phyloP scores from a whole-genome alignment of 2,797 vertebrate species.

The Gymnoscopelus braueri region DNA sequence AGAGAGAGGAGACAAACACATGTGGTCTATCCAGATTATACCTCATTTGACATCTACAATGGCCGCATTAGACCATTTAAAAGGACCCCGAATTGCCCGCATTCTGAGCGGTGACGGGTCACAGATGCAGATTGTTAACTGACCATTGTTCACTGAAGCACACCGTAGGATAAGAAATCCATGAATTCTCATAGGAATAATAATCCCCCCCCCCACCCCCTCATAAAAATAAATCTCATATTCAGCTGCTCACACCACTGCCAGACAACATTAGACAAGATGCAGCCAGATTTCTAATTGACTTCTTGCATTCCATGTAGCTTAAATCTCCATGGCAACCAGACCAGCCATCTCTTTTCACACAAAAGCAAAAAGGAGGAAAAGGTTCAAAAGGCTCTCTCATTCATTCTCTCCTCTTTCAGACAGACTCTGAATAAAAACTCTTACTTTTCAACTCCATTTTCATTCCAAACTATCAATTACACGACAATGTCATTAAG shows the following conservation, averaged over 20 bases:
- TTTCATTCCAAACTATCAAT: conserved; percentile 42
- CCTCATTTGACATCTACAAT: conserved; percentile 72
- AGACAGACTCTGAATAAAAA: conserved; percentile 35
- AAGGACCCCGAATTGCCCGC: conserved; percentile 49
- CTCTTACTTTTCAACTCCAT: conserved; percentile 44
- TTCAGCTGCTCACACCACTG: conserved; percentile 44
- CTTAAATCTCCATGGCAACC: conserved; percentile 80
- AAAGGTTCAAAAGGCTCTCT: conserved; percentile 20
- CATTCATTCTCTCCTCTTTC: conserved; percentile 41
- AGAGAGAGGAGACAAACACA: conserved; percentile 68
- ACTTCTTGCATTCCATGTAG: conserved; percentile 78
- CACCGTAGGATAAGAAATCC: conserved; percentile 27
- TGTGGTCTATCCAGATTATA: conserved; percentile 73
- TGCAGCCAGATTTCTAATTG: conserved; percentile 81
- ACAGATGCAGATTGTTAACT: conserved; percentile 59
- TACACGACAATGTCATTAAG: conserved; percentile 39
- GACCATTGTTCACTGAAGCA: conserved; percentile 34
- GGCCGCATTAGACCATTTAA: conserved; percentile 58
- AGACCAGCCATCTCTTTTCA: conserved; percentile 61
- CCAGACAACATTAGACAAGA: conserved; percentile 76
- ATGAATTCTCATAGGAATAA: conserved; percentile 39
- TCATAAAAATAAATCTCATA: conserved; percentile 59
- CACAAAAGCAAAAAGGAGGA: conserved; percentile 23
- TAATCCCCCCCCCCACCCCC: not conserved
- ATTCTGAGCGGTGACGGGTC: conserved; percentile 54